Conservation (phyloP, 2,113 vertebrate species). For the Pseudopipra pipra region DNA sequence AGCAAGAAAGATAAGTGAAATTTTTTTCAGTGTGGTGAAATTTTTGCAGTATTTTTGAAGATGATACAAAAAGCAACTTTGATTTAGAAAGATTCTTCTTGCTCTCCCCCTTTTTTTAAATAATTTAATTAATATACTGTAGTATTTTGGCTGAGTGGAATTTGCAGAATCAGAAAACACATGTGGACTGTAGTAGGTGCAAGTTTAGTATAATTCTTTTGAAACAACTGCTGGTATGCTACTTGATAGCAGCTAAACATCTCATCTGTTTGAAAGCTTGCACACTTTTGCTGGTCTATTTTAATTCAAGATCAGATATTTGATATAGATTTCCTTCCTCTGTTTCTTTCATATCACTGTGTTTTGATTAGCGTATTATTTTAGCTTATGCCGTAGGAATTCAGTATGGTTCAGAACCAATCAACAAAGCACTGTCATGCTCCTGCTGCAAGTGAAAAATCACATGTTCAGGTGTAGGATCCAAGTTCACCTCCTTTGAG, state of each 20-base stretch:
- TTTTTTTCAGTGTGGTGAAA: neutral
- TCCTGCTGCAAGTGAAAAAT: neutral
- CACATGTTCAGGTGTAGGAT: neutral
- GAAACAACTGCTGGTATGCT: neutral
- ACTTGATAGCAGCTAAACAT: neutral
- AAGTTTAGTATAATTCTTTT: neutral
- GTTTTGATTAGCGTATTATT: neutral
- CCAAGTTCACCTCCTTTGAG: neutral
- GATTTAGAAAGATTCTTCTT: neutral
- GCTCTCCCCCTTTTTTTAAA: neutral
- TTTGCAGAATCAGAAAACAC: neutral
- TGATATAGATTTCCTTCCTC: neutral
- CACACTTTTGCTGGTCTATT: neutral
- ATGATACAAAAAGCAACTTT: neutral
- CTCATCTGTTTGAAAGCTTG: neutral
- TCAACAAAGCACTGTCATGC: neutral
- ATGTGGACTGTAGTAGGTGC: neutral
- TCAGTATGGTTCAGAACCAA: neutral
- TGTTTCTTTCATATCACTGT: neutral
- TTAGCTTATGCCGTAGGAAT: neutral
- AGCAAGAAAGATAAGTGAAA: neutral
- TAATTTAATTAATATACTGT: neutral
- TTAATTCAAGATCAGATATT: neutral
- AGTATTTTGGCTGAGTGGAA: neutral
- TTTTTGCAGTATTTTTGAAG: neutral